These are phyloP conservation scores for Carpatolechia fugitivella DNA, from an alignment of 2,888 invertebrate genomes.

Conservation along the genomic window DNA sequence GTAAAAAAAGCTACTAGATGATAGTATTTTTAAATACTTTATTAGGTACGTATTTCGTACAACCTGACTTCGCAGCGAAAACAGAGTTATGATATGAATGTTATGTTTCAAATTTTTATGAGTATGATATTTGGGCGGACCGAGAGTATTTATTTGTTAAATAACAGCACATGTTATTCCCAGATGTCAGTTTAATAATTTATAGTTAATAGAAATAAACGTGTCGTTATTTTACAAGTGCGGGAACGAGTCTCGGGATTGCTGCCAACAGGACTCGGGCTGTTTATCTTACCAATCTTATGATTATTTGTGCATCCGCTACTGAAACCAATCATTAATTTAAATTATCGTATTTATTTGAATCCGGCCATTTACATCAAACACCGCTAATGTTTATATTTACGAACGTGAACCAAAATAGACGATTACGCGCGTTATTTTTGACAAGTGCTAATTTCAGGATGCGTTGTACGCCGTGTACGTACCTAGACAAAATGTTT, in stretches of 20 bases:
- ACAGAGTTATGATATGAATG: no score
- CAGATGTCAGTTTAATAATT: background rate
- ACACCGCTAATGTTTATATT: background rate
- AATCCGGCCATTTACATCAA: background rate
- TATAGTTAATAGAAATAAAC: slow-evolving; percentile 9
- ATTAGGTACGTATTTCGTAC: background rate
- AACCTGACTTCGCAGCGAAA: no score
- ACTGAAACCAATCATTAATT: background rate
- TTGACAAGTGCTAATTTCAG: slow-evolving; percentile 22
- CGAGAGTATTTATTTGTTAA: background rate
- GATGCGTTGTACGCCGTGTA: slow-evolving; percentile 22
- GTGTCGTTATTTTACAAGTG: slow-evolving; percentile 14
- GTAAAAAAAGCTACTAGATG: background rate
- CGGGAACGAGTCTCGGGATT: slow-evolving; percentile 24
- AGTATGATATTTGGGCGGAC: no score
- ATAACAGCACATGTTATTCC: background rate
- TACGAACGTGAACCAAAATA: background rate
- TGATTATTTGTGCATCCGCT: slow-evolving; percentile 15
- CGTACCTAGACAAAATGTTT: slow-evolving; percentile 25
- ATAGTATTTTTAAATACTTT: background rate
- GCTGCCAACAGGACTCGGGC: slow-evolving; percentile 29
- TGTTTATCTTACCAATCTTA: slow-evolving; percentile 21
- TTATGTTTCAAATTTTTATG: no score
- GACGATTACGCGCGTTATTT: slow-evolving; percentile 8
- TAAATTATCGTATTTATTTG: background rate